Percentiles rank a stretch among this genome's conserved stretches.
phyloP scores from a whole-genome alignment of 2,113 vertebrate genomes.

The Variabilichromis moorii region DNA sequence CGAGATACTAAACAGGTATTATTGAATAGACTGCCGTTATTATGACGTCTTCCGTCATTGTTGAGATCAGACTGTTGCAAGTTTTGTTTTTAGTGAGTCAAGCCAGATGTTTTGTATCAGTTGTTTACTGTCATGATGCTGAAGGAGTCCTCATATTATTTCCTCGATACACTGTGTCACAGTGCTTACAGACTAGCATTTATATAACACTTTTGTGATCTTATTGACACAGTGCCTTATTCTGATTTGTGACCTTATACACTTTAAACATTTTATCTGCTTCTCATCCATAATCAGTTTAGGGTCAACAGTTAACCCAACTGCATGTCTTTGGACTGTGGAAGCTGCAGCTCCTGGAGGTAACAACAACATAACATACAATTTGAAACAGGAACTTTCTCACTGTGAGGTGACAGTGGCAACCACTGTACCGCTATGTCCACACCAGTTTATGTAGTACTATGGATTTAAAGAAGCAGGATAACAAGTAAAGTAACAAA shows the following conservation, averaged over 20 bases:
- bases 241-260: background rate
- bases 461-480: background rate
- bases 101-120: background rate
- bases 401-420: no score
- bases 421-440: background rate
- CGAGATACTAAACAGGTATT: background rate
- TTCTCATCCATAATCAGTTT: background rate
- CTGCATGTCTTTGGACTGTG: background rate
- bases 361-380: rapidly evolving
- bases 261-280: background rate
- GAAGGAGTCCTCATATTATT: background rate
- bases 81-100: background rate
- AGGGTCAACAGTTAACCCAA: background rate
- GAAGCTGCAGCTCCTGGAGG: background rate
- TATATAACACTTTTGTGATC: background rate
- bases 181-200: background rate
- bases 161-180: background rate
- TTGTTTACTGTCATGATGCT: background rate
- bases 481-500: background rate
- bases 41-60: background rate
- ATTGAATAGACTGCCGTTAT: background rate
- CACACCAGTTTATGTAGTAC: background rate
- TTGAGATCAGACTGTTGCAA: background rate
- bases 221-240: background rate
- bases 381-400: background rate